A percentile compares a stretch with the other conserved stretches of the same genome.
phyloP scores from a whole-genome alignment of 2,113 vertebrate genomes.

The Archocentrus centrarchus region DNA sequence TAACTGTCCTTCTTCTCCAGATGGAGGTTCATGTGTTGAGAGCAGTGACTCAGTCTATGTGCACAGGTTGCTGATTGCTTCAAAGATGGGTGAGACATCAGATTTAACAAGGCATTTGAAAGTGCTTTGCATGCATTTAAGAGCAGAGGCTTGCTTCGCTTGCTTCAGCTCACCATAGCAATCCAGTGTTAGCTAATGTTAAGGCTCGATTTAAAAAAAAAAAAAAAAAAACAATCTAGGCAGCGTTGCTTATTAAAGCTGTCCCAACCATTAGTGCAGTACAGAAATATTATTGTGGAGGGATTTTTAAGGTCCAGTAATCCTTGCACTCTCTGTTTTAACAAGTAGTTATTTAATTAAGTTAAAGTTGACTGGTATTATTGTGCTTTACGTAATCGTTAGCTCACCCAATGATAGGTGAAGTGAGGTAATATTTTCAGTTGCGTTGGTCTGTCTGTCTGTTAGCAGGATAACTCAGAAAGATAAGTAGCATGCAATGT shows the following conservation, averaged over 20 bases:
- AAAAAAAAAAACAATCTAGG: neutral
- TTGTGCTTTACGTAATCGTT: neutral
- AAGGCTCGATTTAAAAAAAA: neutral
- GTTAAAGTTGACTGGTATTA: neutral
- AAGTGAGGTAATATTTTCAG: no score
- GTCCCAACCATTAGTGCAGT: neutral
- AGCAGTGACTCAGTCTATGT: slow-evolving; percentile 47
- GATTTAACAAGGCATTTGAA: slow-evolving; percentile 31
- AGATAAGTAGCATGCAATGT: no score
- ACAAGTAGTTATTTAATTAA: neutral
- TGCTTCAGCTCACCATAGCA: neutral
- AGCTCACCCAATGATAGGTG: no score
- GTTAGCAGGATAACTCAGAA: no score
- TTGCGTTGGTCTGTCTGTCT: no score
- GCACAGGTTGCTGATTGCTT: slow-evolving; percentile 47
- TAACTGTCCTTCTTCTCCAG: slow-evolving; percentile 38
- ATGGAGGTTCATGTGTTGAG: slow-evolving; percentile 50
- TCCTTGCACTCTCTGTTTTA: neutral
- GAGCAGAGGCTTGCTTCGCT: neutral
- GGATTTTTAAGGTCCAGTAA: neutral
- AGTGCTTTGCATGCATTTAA: slow-evolving; percentile 23
- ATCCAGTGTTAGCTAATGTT: neutral
- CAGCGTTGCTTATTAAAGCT: neutral
- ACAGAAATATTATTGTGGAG: neutral
- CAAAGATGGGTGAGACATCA: slow-evolving; percentile 32